A percentile compares a stretch with the other conserved stretches of the same genome.
Evolutionary conservation across 1,140 invertebrate species (phyloP).

Genomic region (Schmidtea mediterranea): DNA sequence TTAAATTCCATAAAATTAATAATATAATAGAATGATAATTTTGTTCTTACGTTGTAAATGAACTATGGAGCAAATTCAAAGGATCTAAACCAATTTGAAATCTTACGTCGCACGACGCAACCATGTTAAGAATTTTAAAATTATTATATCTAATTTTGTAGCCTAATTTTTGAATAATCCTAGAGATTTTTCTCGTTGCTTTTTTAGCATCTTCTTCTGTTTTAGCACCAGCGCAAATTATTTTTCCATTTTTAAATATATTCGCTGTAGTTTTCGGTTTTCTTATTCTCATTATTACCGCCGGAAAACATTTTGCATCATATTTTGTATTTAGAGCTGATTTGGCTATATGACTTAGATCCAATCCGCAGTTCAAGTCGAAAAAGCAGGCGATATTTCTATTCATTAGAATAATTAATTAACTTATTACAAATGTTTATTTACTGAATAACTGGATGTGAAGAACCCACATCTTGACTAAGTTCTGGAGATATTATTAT

Average conservation of each 20-base stretch:
- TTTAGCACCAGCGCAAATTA: background rate
- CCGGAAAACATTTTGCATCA: background rate
- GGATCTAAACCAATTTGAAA: background rate
- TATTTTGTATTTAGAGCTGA: background rate
- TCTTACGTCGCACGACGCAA: background rate
- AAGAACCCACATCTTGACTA: no score
- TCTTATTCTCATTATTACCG: background rate
- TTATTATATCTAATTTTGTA: background rate
- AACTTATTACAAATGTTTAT: no score
- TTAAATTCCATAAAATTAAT: no score
- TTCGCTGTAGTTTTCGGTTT: background rate
- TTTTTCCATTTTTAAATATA: background rate
- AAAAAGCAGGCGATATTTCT: no score
- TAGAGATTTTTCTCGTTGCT: background rate
- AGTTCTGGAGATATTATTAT: no score
- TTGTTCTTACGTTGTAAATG: background rate
- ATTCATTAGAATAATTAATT: no score
- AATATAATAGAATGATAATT: no score
- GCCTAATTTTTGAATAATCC: conserved; percentile 1
- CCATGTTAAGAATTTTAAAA: background rate
- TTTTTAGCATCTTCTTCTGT: background rate
- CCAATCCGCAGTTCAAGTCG: no score
- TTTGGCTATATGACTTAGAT: no score
- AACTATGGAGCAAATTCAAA: background rate
- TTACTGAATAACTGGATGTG: no score